Conservation (phyloP, 1,140 invertebrate genomes). For the Piezodorus guildinii region DNA sequence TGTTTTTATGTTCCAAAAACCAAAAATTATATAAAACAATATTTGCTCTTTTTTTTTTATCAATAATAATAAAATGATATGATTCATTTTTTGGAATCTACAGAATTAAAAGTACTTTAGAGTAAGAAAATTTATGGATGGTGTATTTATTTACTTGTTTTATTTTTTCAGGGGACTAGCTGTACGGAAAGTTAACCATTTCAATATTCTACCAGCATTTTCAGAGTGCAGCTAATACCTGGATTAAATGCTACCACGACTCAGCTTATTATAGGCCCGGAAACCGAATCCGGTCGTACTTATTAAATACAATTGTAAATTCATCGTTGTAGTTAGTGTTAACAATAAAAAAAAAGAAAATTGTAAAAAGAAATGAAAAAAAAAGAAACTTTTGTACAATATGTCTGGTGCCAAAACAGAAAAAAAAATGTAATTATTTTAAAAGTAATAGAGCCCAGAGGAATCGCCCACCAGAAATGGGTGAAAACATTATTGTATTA, state of each 20-base stretch:
- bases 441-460: neutral
- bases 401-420: slow-evolving; percentile 9
- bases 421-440: neutral
- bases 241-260: too few species aligned
- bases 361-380: slow-evolving; percentile 4
- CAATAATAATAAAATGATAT: too few species aligned
- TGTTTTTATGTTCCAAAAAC: too few species aligned
- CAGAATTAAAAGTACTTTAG: too few species aligned
- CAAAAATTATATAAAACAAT: too few species aligned
- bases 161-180: too few species aligned
- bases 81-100: too few species aligned
- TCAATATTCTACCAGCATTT: neutral
- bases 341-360: neutral
- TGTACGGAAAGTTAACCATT: slow-evolving; percentile 4
- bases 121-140: too few species aligned
- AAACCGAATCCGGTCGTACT: neutral
- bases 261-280: neutral
- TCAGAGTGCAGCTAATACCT: too few species aligned
- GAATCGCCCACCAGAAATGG: neutral
- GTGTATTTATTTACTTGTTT: too few species aligned
- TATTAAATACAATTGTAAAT: slow-evolving; percentile 10
- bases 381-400: slow-evolving; percentile 11
- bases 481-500: neutral
- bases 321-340: slow-evolving; percentile 12
- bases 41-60: too few species aligned